Evolutionary conservation across 2,113 vertebrate species (phyloP).

Genomic region (Neotragus pygmaeus): DNA sequence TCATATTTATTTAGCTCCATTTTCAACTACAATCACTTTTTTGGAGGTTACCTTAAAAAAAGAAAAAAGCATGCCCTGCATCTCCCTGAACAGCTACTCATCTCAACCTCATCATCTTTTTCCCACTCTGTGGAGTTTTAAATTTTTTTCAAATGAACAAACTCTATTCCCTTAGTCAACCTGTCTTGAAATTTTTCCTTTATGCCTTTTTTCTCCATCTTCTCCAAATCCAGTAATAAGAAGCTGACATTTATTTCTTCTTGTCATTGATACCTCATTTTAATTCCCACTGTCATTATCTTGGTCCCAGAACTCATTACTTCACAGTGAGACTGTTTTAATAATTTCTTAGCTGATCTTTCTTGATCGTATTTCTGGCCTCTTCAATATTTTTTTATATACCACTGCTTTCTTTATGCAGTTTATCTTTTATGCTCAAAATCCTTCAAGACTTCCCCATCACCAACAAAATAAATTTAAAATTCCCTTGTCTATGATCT

Average conservation of each 20-base stretch:
- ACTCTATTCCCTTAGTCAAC: neutral
- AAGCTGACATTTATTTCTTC: neutral
- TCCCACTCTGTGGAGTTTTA: neutral
- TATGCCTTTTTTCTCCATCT: neutral
- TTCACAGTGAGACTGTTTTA: neutral
- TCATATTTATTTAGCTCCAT: neutral
- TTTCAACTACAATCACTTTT: neutral
- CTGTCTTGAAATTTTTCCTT: neutral
- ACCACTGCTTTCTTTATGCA: neutral
- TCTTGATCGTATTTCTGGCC: neutral
- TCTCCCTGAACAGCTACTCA: neutral
- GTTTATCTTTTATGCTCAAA: neutral
- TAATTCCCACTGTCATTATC: conserved; percentile 1
- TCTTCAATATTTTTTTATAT: neutral
- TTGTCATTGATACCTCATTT: neutral
- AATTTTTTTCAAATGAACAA: neutral
- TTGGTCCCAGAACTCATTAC: neutral
- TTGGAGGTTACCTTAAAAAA: neutral
- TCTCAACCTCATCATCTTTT: neutral
- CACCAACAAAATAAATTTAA: neutral
- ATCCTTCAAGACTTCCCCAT: neutral
- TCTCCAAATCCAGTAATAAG: neutral
- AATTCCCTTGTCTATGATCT: neutral
- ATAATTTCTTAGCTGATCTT: neutral
- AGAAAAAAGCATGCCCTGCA: neutral